These are phyloP conservation scores for Theonella swinhoei DNA, from an alignment of 37 sponge, comb jelly and placozoan genomes.

Conservation along the genomic window DNA sequence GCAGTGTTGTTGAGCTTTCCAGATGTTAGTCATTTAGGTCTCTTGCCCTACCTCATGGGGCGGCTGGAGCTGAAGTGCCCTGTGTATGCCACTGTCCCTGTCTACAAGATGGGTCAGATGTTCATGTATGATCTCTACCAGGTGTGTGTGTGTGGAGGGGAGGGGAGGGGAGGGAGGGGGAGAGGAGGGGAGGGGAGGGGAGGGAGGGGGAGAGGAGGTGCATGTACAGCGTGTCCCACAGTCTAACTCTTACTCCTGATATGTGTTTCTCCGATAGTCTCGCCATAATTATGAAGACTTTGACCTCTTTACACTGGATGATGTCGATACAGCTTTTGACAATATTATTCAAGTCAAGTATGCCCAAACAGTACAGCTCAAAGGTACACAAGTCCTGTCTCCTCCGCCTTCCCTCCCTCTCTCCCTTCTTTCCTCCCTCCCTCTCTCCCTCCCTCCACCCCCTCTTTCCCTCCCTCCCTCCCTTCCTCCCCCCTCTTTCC, in stretches of 20 bases:
- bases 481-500: too few species aligned
- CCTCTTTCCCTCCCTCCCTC: neutral
- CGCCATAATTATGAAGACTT: conserved; percentile 92
- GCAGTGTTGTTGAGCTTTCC: conserved; percentile 92
- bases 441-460: neutral
- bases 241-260: neutral
- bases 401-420: conserved; percentile 1
- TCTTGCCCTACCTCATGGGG: conserved; percentile 94
- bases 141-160: conserved; percentile 33
- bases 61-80: conserved; percentile 93
- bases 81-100: conserved; percentile 95
- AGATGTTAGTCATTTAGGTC: conserved; percentile 90
- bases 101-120: conserved; percentile 99
- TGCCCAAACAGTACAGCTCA: conserved; percentile 87
- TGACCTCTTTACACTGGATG: conserved; percentile 95
- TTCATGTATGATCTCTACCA: conserved; percentile 99
- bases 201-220: neutral
- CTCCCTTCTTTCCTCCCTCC: neutral
- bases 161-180: neutral
- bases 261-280: conserved; percentile 45
- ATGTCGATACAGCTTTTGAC: conserved; percentile 94
- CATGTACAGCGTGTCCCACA: neutral
- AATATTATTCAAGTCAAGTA: conserved; percentile 92
- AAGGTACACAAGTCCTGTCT: conserved; percentile 71
- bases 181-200: neutral